Conservation (phyloP, 2,113 vertebrate species). For the Eidolon helvum region DNA sequence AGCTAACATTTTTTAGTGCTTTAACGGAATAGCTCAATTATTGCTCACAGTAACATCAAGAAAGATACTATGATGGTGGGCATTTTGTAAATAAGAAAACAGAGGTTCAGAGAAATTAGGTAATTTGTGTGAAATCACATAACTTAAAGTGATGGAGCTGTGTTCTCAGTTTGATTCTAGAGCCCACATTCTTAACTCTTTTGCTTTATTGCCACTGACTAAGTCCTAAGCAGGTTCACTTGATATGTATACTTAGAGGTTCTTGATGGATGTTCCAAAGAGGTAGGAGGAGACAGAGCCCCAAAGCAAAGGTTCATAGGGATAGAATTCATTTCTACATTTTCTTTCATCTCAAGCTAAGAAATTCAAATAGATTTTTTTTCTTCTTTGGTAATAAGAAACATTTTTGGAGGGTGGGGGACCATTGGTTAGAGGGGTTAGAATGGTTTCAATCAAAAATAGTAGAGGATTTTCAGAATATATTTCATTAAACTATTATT, state of each 20-base stretch:
- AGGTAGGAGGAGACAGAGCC: background rate
- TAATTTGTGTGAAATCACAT: background rate
- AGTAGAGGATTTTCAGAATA: background rate
- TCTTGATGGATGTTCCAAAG: background rate
- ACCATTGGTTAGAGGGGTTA: background rate
- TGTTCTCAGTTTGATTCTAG: background rate
- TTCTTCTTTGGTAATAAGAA: slow-evolving; percentile 8
- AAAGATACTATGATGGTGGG: background rate
- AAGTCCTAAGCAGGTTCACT: background rate
- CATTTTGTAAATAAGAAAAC: background rate
- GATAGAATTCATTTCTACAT: background rate
- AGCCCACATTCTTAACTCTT: background rate
- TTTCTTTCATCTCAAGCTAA: background rate
- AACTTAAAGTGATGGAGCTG: background rate
- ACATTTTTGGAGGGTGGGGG: background rate
- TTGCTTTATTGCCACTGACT: background rate
- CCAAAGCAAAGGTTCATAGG: background rate
- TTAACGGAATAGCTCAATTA: background rate
- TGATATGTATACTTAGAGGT: background rate
- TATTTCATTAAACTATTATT: background rate
- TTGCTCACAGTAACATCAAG: background rate
- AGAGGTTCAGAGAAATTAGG: background rate
- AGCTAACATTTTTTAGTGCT: background rate
- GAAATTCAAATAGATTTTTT: background rate
- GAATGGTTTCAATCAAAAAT: slow-evolving; percentile 3